phyloP scores from a whole-genome alignment of 2,888 invertebrate species.

The Chrysotoxum bicinctum region DNA sequence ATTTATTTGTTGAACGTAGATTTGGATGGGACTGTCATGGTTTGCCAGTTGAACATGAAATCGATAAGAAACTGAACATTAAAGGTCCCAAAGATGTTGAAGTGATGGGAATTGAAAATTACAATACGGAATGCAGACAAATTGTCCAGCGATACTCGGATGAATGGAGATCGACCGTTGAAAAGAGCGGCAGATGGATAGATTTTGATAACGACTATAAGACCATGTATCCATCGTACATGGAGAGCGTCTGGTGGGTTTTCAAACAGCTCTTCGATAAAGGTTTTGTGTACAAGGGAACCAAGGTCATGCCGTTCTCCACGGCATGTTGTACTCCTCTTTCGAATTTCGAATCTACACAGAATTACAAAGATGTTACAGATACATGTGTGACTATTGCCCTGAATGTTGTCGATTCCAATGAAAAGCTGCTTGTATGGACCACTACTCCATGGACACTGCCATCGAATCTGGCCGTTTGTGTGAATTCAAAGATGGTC shows the following conservation, averaged over 20 bases:
- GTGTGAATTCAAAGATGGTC: slow-evolving; percentile 92
- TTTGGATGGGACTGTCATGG: slow-evolving; percentile 99
- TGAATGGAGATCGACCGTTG: slow-evolving; percentile 93
- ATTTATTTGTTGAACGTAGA: slow-evolving; percentile 91
- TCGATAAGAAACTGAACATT: slow-evolving; percentile 92
- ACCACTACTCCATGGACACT: slow-evolving; percentile 99
- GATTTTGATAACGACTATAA: slow-evolving; percentile 99
- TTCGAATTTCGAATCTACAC: slow-evolving; percentile 98
- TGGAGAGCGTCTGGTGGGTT: slow-evolving; percentile 99
- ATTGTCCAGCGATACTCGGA: slow-evolving; percentile 96
- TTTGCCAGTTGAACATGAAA: slow-evolving; percentile 95
- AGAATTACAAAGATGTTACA: slow-evolving; percentile 97
- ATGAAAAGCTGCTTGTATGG: slow-evolving; percentile 84
- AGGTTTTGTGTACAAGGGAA: slow-evolving; percentile 96
- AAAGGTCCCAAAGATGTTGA: slow-evolving; percentile 96
- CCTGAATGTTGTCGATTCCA: slow-evolving; percentile 87
- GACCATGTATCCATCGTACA: slow-evolving; percentile 96
- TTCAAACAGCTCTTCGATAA: slow-evolving; percentile 96
- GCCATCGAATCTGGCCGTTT: slow-evolving; percentile 95
- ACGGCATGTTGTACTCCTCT: slow-evolving; percentile 97
- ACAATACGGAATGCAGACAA: slow-evolving; percentile 95
- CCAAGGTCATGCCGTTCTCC: slow-evolving; percentile 98
- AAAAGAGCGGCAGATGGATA: slow-evolving; percentile 96
- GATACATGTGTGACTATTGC: slow-evolving; percentile 95
- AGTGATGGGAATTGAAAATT: slow-evolving; percentile 97